Percentiles rank a stretch among this genome's conserved stretches.
phyloP scores from a whole-genome alignment of 2,888 invertebrate genomes.

The Pyralis farinalis region DNA sequence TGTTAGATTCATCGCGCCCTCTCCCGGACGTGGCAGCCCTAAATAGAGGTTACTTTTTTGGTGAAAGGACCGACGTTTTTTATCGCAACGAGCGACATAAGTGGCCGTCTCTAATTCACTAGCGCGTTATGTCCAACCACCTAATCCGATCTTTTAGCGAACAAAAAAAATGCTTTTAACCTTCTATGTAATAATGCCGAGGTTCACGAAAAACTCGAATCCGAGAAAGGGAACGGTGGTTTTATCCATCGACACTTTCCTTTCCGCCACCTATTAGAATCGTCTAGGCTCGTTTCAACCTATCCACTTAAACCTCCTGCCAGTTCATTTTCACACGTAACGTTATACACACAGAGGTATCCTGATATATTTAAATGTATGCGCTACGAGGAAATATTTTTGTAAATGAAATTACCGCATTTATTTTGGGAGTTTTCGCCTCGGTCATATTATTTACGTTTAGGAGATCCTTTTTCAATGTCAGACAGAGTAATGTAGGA shows the following conservation, averaged over 20 bases:
- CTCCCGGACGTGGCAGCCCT: slow-evolving; percentile 54
- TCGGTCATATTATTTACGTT: slow-evolving; percentile 47
- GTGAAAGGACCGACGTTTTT: slow-evolving; percentile 57
- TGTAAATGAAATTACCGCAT: slow-evolving; percentile 67
- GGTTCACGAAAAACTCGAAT: slow-evolving; percentile 20
- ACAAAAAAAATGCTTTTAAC: slow-evolving; percentile 23
- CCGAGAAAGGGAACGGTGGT: slow-evolving; percentile 30
- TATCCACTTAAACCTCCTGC: slow-evolving; percentile 38
- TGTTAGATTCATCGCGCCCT: slow-evolving; percentile 70
- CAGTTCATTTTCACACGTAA: slow-evolving; percentile 49
- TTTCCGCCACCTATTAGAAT: slow-evolving; percentile 30
- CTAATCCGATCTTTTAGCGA: slow-evolving; percentile 26
- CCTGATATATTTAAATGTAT: slow-evolving; percentile 70
- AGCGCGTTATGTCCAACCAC: slow-evolving; percentile 38
- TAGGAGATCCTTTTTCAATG: slow-evolving; percentile 58
- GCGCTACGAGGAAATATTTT: slow-evolving; percentile 46
- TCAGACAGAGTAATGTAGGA: slow-evolving; percentile 38
- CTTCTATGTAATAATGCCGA: slow-evolving; percentile 24
- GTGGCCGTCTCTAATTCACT: slow-evolving; percentile 49
- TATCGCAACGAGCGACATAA: slow-evolving; percentile 45
- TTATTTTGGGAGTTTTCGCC: slow-evolving; percentile 55
- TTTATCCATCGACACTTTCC: slow-evolving; percentile 26
- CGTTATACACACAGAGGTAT: slow-evolving; percentile 52
- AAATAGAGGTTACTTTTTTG: slow-evolving; percentile 64
- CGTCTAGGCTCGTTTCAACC: slow-evolving; percentile 20